These are phyloP conservation scores for Eucriotettix oculatus DNA, from an alignment of 2,888 invertebrate species.

Conservation along the genomic window DNA sequence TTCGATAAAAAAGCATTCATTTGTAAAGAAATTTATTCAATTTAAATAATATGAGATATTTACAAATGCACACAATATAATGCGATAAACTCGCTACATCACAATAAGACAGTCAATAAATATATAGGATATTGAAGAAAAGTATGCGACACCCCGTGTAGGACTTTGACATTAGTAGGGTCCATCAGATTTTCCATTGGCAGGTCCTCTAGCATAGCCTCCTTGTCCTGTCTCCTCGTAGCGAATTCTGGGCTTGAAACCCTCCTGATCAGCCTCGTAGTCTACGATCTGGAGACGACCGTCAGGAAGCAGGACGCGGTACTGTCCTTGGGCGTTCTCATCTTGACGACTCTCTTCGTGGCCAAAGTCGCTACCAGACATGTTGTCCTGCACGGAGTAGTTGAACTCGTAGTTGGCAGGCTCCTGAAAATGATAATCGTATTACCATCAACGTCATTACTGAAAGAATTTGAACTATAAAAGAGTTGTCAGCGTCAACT, in stretches of 20 bases:
- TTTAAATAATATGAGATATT: too few relatives aligned
- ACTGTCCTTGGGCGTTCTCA: slow-evolving; percentile 42
- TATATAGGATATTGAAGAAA: too few relatives aligned
- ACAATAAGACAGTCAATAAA: too few relatives aligned
- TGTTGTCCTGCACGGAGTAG: slow-evolving; percentile 43
- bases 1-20: too few relatives aligned
- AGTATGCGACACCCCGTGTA: too few relatives aligned
- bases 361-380: slow-evolving; percentile 40
- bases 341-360: slow-evolving; percentile 47
- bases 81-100: too few relatives aligned
- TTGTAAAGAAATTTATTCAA: too few relatives aligned
- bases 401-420: slow-evolving; percentile 46
- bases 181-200: background rate
- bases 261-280: slow-evolving; percentile 42
- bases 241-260: slow-evolving; percentile 41
- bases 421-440: slow-evolving; percentile 24
- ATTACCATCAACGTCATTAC: background rate
- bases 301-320: slow-evolving; percentile 44
- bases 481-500: background rate
- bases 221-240: slow-evolving; percentile 20
- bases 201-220: background rate
- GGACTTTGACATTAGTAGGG: too few relatives aligned
- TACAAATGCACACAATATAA: too few relatives aligned
- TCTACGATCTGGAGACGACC: slow-evolving; percentile 46
- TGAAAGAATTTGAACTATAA: too few relatives aligned